Evolutionary conservation across 2,797 vertebrate species (phyloP), one percentile per base, ranked within the genome.

Genomic region (Chaetodon trifasciatus): DNA sequence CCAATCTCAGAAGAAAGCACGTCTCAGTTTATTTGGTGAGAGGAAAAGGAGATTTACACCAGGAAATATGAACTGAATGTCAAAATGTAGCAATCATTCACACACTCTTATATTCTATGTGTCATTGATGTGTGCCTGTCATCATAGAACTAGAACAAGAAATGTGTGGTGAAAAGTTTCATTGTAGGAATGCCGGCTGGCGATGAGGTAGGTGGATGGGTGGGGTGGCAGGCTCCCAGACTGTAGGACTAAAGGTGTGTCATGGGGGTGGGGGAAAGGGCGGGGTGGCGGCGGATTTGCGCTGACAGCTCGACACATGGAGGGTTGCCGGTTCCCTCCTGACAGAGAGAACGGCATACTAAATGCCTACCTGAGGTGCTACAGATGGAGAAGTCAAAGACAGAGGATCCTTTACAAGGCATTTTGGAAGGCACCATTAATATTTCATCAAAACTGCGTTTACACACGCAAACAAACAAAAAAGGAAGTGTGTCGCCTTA

Each of bases 391-490:
- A 67, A 93, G 93, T 94, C 92, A 93, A 91, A 94, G 92, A 93
- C 91, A 88, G 92, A 92, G 90, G 92, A 92, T 90, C 86, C 87
- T 92, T 93, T 94, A 95, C 95, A 93, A 91, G 92, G 90, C 89
- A 88, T 92, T 94, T 94, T 94, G 86, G 92, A 94, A 92, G 89
- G 90, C 78, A 7, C 77, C 91, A 93, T 95, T 92, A 95, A 95
- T 94, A 94, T 95, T 95, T 93, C 88, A 95, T 94, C 94, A 94
- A 92, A 93, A 93, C 91, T 85, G 82, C 93, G 74, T 94, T 94
- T 95, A 95, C 92, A 89, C 89, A 81, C 86, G 87, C 93, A 95
- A 94, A 94, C 93, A 94, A 94, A 94, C 90, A 94, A 86, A 92
- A 93, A 91, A 91, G 90, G 84, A 92, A 90, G 90, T 79, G 80